Percentiles rank a stretch among this genome's conserved stretches.
phyloP scores from a whole-genome alignment of 2,888 invertebrate species.

The Tricholauxania praeusta region DNA sequence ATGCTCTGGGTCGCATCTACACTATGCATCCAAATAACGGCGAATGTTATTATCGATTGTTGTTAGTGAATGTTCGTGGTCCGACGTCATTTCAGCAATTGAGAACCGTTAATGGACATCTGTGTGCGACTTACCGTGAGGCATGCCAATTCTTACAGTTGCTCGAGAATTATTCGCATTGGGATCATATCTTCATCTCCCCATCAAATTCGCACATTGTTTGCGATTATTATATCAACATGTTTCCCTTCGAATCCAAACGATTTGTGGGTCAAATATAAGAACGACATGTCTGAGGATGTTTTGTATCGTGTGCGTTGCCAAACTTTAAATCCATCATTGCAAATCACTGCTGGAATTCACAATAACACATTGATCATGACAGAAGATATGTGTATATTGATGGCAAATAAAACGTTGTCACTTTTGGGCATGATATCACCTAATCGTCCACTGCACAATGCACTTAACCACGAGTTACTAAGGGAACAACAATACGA shows the following conservation, averaged over 20 bases:
- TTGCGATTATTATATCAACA: conserved; percentile 33
- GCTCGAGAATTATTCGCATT: conserved; percentile 32
- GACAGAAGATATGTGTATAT: too few species aligned
- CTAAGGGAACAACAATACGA: too few species aligned
- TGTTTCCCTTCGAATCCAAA: conserved; percentile 31
- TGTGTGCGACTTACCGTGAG: conserved; percentile 32
- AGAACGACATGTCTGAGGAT: conserved; percentile 28
- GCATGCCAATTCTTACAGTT: conserved; percentile 30
- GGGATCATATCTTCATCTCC: conserved; percentile 25
- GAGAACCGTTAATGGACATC: too few species aligned
- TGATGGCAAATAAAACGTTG: too few species aligned
- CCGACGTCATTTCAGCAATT: conserved; percentile 57
- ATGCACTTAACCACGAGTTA: too few species aligned
- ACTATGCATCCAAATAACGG: too few species aligned
- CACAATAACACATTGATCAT: too few species aligned
- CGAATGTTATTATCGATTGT: too few species aligned
- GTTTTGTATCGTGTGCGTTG: conserved; percentile 24
- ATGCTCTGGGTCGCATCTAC: conserved; percentile 54
- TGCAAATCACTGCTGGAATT: too few species aligned
- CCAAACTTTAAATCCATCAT: too few species aligned
- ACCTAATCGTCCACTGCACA: too few species aligned
- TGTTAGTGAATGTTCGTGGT: conserved; percentile 57
- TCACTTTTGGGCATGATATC: too few species aligned
- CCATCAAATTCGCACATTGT: conserved; percentile 33
- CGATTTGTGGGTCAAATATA: conserved; percentile 33